A percentile compares a stretch with the other conserved stretches of the same genome.
Evolutionary conservation across 2,888 invertebrate species (phyloP).

Genomic region (Oxystoma pomonae): DNA sequence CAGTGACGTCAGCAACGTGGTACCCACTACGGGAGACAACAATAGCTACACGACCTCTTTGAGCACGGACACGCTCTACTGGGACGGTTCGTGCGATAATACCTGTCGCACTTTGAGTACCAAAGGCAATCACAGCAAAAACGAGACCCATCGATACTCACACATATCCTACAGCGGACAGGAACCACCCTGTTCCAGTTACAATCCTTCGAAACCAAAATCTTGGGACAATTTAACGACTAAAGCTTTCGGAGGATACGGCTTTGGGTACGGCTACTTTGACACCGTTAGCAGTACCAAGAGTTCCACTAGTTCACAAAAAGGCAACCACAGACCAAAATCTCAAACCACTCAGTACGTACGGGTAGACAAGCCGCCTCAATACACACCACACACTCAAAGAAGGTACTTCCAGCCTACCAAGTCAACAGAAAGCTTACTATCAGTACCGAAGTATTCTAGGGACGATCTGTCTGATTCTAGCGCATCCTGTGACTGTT

Average conservation of each 20-base stretch:
- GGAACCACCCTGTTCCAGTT: slow-evolving; percentile 50
- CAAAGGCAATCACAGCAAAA: slow-evolving; percentile 50
- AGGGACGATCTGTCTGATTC: slow-evolving; percentile 62
- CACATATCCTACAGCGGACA: slow-evolving; percentile 35
- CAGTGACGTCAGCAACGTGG: slow-evolving; percentile 65
- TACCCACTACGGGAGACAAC: slow-evolving; percentile 60
- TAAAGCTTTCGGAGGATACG: slow-evolving; percentile 81
- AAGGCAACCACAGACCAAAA: slow-evolving; percentile 23
- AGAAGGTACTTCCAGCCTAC: slow-evolving; percentile 58
- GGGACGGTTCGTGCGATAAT: slow-evolving; percentile 57
- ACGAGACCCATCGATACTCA: slow-evolving; percentile 42
- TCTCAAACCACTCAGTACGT: slow-evolving; percentile 36
- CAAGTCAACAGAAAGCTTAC: slow-evolving; percentile 77
- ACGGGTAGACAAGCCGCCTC: slow-evolving; percentile 37
- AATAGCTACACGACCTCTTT: slow-evolving; percentile 81
- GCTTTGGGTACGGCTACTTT: slow-evolving; percentile 81
- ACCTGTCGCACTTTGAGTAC: slow-evolving; percentile 45
- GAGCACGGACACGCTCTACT: slow-evolving; percentile 82
- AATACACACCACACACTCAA: slow-evolving; percentile 50
- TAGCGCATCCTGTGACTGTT: slow-evolving; percentile 68
- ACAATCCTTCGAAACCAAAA: slow-evolving; percentile 64
- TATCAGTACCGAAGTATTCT: slow-evolving; percentile 63
- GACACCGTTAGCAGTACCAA: slow-evolving; percentile 51
- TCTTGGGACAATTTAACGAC: slow-evolving; percentile 88
- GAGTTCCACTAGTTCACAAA: slow-evolving; percentile 19